Evolutionary conservation across 2,888 invertebrate genomes (phyloP), one percentile per base, ranked within the genome.

Genomic region (Synergus laeviventris): DNA sequence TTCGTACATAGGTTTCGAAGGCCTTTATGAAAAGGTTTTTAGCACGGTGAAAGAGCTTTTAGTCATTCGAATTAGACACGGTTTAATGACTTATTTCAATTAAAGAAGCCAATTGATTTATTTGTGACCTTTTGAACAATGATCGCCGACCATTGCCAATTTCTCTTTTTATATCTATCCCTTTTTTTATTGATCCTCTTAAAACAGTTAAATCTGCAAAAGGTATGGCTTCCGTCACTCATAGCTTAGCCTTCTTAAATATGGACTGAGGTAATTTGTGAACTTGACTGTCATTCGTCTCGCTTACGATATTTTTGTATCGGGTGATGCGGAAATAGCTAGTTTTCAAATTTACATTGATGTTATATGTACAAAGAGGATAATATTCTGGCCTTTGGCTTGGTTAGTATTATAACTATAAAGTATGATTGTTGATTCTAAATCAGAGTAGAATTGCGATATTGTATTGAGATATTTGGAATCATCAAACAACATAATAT

Each of bases 231-330:
- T 70, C 66, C 24, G 42, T 70, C 24, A 3, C 66, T 70, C 31
- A 49, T 5, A 49, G 8, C 1, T 16, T 8, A n/a, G 11, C 38
- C 36, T 38, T 36, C 36, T n/a, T 18, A 16, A 36, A 36, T 16
- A 16, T 45, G 8, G 14, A 66, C 45, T 70, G 14, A 3, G 14
- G 14, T n/a, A 70, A 49, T 31, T 49, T 70, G 16, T 70, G 66
- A 70, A 70, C 66, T 70, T 70, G 66, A 66, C 66, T 66, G 66
- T 7, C 66, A 70, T 70, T 70, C 31, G 31, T 70, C 45, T n/a
- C 16, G 24, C 45, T 24, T n/a, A 70, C 8, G 45, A 70, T 24
- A 24, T 70, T 70, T 49, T 70, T 31, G 16, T n/a, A 45, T 18
- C 36, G 36, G 64, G 64, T 64, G 64, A 39, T 39, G 18, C 9